Evolutionary conservation across 2,113 vertebrate genomes (phyloP).

Genomic region (Eolophus roseicapilla): DNA sequence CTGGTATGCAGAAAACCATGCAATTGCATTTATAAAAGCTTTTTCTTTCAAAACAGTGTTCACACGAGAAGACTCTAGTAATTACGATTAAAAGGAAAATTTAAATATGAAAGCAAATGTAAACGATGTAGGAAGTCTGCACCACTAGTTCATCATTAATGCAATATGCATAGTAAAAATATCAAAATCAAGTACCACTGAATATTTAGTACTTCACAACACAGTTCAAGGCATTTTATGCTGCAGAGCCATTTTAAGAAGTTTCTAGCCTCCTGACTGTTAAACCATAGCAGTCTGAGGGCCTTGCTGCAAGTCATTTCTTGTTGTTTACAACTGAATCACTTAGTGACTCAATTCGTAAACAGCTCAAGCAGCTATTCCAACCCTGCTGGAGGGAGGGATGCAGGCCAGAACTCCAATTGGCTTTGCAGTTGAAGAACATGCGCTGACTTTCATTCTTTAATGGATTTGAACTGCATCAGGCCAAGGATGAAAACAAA

Average conservation of each 20-base stretch:
- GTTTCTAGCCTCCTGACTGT: background rate
- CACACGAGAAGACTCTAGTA: background rate
- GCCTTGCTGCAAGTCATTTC: background rate
- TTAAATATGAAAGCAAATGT: background rate
- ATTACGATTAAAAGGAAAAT: background rate
- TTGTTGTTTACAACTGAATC: background rate
- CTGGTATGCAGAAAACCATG: background rate
- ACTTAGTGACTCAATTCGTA: background rate
- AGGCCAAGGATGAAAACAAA: background rate
- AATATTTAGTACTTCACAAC: background rate
- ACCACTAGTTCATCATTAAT: background rate
- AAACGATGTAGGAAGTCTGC: background rate
- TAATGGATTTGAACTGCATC: background rate
- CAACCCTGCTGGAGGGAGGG: background rate
- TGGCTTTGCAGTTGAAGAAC: background rate
- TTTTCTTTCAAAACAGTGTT: background rate
- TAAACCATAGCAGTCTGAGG: background rate
- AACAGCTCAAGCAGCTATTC: background rate
- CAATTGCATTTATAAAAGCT: background rate
- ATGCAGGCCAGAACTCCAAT: background rate
- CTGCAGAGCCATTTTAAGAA: background rate
- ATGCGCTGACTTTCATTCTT: background rate
- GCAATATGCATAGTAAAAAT: background rate
- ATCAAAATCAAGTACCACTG: background rate
- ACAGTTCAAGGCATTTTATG: background rate